phyloP scores from a whole-genome alignment of 2,113 vertebrate species.

The Macroglossus sobrinus region DNA sequence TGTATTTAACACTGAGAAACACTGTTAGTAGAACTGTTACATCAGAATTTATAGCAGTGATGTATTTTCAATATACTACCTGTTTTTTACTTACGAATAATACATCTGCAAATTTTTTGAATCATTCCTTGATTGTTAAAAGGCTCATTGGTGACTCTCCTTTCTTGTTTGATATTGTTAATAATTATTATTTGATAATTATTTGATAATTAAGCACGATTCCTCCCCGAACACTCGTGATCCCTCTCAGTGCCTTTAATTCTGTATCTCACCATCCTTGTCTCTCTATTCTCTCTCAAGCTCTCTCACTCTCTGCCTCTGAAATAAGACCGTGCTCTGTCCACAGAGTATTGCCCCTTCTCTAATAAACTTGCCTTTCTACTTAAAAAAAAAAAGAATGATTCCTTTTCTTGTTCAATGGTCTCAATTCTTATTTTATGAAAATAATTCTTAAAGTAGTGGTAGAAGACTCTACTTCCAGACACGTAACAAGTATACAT shows the following conservation, averaged over 20 bases:
- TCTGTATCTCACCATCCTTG: too few species aligned
- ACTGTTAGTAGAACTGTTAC: not conserved
- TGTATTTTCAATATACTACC: not conserved
- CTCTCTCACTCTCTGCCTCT: too few species aligned
- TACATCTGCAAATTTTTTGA: not conserved
- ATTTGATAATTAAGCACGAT: too few species aligned
- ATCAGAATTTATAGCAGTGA: not conserved
- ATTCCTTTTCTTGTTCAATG: not conserved
- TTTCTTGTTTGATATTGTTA: not conserved
- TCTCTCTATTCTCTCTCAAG: too few species aligned
- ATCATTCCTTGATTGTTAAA: not conserved
- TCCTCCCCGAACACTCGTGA: too few species aligned
- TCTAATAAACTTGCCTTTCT: too few species aligned
- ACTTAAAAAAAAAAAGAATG: not conserved
- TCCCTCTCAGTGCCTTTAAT: too few species aligned
- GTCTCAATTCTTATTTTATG: not conserved
- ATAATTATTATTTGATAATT: not conserved
- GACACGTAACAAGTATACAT: not conserved
- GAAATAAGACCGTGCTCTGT: too few species aligned
- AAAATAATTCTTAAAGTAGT: not conserved
- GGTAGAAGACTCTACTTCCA: not conserved
- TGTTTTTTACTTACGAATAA: not conserved
- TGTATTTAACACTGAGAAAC: not conserved
- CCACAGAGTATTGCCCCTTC: too few species aligned
- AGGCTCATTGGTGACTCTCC: not conserved